phyloP scores from a whole-genome alignment of 2,888 invertebrate genomes.

The Amphipyra tragopoginis region DNA sequence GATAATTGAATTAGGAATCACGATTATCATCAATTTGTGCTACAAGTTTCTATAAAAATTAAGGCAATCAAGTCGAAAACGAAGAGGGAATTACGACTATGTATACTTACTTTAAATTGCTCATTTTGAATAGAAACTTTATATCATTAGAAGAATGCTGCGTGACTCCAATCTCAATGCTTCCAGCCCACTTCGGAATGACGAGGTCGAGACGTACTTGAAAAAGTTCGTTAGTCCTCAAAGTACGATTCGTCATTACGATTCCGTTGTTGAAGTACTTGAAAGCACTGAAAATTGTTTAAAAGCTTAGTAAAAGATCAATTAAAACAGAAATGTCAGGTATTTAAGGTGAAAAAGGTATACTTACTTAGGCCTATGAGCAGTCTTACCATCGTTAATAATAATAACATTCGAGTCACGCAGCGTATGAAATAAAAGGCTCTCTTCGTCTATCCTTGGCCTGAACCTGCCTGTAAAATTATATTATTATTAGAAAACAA shows the following conservation, averaged over 20 bases:
- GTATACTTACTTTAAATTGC: constrained; percentile 93
- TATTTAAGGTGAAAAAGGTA: neutral
- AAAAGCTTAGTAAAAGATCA: neutral
- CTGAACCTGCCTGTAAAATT: constrained; percentile 74
- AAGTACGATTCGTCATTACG: constrained; percentile 95
- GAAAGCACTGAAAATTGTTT: constrained; percentile 91
- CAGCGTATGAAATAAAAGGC: constrained; percentile 96
- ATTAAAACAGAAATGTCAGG: no score
- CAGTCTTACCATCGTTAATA: constrained; percentile 96
- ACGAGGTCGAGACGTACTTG: constrained; percentile 97
- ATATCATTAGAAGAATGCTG: constrained; percentile 96
- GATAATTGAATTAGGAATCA: no score
- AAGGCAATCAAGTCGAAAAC: neutral
- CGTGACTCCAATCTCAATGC: constrained; percentile 98
- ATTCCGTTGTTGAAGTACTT: constrained; percentile 98
- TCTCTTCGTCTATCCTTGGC: constrained; percentile 89
- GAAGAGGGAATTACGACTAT: neutral
- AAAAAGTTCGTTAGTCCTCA: constrained; percentile 96
- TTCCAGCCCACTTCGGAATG: constrained; percentile 98
- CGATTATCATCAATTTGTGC: no score
- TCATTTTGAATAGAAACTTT: constrained; percentile 98
- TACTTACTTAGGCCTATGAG: constrained; percentile 96
- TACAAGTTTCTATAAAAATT: no score
- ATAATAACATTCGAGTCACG: constrained; percentile 98
- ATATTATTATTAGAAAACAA: constrained; percentile 36